Evolutionary conservation across 2,113 vertebrate genomes (phyloP).

Genomic region (Xiphophorus hellerii): DNA sequence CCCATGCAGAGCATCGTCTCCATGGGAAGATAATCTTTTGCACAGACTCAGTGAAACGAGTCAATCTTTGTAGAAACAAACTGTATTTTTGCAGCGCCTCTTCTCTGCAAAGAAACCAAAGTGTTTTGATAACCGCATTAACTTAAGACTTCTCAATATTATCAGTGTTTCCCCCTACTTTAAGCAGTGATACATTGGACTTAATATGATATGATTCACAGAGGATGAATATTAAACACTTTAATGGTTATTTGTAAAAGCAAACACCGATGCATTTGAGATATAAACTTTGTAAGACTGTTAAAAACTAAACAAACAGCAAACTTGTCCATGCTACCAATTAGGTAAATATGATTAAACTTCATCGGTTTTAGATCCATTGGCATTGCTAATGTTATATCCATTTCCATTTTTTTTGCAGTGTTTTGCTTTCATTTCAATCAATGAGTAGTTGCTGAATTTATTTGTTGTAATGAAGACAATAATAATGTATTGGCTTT

Average conservation of each 20-base stretch:
- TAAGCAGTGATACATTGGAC: neutral
- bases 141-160: neutral
- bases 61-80: constrained; percentile 36
- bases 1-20: constrained; percentile 47
- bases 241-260: no score
- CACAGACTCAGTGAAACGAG: constrained; percentile 29
- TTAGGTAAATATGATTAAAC: no score
- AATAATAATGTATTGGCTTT: no score
- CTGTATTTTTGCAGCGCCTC: constrained; percentile 12
- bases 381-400: no score
- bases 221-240: neutral
- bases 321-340: no score
- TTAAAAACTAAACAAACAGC: no score
- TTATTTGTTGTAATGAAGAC: no score
- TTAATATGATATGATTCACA: neutral
- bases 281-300: no score
- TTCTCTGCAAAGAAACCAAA: constrained; percentile 21
- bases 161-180: neutral
- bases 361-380: no score
- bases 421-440: neutral
- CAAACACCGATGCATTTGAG: neutral
- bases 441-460: neutral
- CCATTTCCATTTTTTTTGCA: no score
- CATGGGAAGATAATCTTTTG: constrained; percentile 47
- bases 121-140: constrained; percentile 7